Percentiles rank a stretch among this genome's conserved stretches.
These are phyloP conservation scores for Anarhynchus alexandrinus DNA, from an alignment of 2,113 vertebrate genomes.

Conservation along the genomic window DNA sequence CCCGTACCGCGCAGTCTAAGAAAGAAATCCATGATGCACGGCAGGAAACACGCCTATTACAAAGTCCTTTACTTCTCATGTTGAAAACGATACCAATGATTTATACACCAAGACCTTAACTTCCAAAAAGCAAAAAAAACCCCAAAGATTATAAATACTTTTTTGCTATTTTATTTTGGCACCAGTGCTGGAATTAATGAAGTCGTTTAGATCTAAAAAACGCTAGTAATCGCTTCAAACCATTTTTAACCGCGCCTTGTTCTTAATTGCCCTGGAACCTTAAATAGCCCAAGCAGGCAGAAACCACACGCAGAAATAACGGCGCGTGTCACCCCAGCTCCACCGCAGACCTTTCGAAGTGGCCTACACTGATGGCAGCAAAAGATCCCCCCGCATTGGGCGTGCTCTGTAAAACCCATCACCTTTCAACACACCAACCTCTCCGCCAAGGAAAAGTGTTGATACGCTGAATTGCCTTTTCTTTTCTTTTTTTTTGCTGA, in stretches of 20 bases:
- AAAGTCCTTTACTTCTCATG: background rate
- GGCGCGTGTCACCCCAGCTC: background rate
- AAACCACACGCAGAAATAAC: background rate
- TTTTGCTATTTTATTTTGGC: background rate
- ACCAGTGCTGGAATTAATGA: background rate
- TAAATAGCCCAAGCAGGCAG: slow-evolving; percentile 31
- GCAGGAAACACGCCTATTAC: background rate
- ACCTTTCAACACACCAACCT: background rate
- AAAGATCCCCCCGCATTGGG: background rate
- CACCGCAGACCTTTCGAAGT: background rate
- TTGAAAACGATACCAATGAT: background rate
- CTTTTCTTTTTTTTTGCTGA: background rate
- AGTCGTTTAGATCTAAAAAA: background rate
- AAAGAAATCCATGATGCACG: background rate
- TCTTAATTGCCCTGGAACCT: slow-evolving; percentile 25
- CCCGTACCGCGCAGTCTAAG: background rate
- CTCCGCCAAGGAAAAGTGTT: background rate
- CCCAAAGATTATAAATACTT: background rate
- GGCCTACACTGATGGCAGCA: background rate
- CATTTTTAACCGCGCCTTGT: slow-evolving; percentile 2
- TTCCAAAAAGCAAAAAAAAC: background rate
- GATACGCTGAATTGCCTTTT: background rate
- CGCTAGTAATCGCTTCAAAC: background rate
- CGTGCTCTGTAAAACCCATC: background rate
- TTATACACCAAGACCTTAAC: background rate